phyloP scores from a whole-genome alignment of 1,140 invertebrate species.

The Drosophila lini region DNA sequence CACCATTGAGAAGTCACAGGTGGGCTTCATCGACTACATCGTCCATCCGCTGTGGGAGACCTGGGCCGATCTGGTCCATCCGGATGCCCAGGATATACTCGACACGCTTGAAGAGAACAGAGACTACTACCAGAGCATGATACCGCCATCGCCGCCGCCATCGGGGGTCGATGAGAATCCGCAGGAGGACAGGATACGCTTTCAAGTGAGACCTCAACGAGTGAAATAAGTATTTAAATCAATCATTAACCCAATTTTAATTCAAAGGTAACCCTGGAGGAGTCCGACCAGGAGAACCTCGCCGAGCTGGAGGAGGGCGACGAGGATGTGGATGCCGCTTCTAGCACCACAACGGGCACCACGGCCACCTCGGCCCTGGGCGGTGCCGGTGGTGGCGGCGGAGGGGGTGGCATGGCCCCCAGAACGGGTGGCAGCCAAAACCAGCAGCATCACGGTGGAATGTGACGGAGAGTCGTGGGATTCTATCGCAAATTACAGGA shows the following conservation, averaged over 20 bases:
- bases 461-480: slow-evolving; percentile 94
- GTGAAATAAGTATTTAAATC: not conserved
- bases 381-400: slow-evolving; percentile 36
- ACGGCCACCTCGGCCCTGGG: slow-evolving; percentile 57
- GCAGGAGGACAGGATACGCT: slow-evolving; percentile 88
- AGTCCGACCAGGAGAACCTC: slow-evolving; percentile 88
- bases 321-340: slow-evolving; percentile 84
- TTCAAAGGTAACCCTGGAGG: slow-evolving; percentile 93
- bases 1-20: slow-evolving; percentile 99
- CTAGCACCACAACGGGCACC: slow-evolving; percentile 55
- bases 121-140: slow-evolving; percentile 97
- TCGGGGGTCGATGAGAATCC: slow-evolving; percentile 85
- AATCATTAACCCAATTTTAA: not conserved
- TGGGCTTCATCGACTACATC: slow-evolving; percentile 99
- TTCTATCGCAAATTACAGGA: slow-evolving; percentile 93
- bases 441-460: slow-evolving; percentile 86
- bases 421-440: slow-evolving; percentile 85
- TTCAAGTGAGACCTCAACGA: slow-evolving; percentile 85
- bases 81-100: slow-evolving; percentile 98
- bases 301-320: slow-evolving; percentile 87
- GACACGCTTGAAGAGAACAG: slow-evolving; percentile 99
- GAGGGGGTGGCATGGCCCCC: slow-evolving; percentile 84
- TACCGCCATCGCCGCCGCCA: slow-evolving; percentile 91
- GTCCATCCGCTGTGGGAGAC: slow-evolving; percentile 99
- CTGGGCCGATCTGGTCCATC: slow-evolving; percentile 99